Conservation (phyloP, 2,888 invertebrate genomes). For the Himalopsyche kuldschensis region DNA sequence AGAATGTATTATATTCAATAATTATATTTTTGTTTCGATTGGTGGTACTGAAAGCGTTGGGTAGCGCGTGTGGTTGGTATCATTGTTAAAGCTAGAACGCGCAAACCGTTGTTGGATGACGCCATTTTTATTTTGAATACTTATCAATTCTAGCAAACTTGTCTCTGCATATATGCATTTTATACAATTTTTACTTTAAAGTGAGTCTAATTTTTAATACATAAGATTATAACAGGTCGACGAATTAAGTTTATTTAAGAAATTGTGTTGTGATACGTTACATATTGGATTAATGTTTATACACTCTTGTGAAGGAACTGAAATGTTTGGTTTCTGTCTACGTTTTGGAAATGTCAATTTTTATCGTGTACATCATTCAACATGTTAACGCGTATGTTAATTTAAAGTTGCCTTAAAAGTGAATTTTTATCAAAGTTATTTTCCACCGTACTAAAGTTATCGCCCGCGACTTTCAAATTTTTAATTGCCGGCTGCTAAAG, state of each 20-base stretch:
- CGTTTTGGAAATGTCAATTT: neutral
- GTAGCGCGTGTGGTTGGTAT: neutral
- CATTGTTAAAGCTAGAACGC: neutral
- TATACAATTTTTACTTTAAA: neutral
- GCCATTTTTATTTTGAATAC: slow-evolving; percentile 34
- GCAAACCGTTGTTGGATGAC: slow-evolving; percentile 8
- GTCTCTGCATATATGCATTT: neutral
- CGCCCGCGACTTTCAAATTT: neutral
- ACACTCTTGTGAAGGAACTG: neutral
- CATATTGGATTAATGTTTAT: neutral
- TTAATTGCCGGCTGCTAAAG: neutral
- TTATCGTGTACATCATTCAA: neutral
- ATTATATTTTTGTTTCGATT: neutral
- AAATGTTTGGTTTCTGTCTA: neutral
- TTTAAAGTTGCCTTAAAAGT: neutral
- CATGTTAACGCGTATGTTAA: neutral
- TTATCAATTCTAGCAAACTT: neutral
- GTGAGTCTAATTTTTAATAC: neutral
- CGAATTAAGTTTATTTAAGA: neutral
- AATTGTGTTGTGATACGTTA: neutral
- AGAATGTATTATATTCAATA: too few relatives aligned
- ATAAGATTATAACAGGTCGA: neutral
- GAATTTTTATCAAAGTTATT: neutral
- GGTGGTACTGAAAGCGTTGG: neutral
- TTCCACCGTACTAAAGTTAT: neutral